phyloP scores from a whole-genome alignment of 1,140 invertebrate genomes.

The Eumeta japonica region DNA sequence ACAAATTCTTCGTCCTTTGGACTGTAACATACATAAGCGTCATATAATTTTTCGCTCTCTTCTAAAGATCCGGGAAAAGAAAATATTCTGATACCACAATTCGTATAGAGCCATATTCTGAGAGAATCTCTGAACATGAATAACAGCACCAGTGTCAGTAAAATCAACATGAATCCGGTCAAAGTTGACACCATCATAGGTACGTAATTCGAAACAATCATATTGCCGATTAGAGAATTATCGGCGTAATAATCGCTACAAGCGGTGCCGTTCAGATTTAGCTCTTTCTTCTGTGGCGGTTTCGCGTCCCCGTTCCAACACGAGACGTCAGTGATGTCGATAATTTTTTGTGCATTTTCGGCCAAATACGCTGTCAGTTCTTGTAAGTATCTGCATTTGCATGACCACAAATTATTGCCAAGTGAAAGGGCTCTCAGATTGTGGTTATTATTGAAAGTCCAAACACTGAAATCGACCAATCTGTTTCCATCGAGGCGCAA shows the following conservation, averaged over 20 bases:
- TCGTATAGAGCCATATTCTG: constrained; percentile 82
- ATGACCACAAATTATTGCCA: constrained; percentile 83
- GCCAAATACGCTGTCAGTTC: constrained; percentile 80
- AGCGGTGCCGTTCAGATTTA: constrained; percentile 79
- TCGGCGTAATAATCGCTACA: constrained; percentile 82
- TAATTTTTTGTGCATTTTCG: constrained; percentile 76
- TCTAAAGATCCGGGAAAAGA: constrained; percentile 63
- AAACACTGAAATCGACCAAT: constrained; percentile 77
- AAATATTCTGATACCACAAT: constrained; percentile 80
- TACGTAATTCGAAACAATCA: constrained; percentile 80
- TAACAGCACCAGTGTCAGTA: constrained; percentile 71
- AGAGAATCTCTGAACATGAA: constrained; percentile 83
- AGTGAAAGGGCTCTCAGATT: constrained; percentile 71
- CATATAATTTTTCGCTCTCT: constrained; percentile 84
- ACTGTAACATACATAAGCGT: constrained; percentile 90
- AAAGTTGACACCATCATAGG: constrained; percentile 79
- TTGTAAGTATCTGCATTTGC: constrained; percentile 85
- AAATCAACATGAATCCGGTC: constrained; percentile 69
- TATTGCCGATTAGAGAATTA: constrained; percentile 78
- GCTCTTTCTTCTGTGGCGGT: constrained; percentile 67
- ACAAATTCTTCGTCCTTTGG: constrained; percentile 91
- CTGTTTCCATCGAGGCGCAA: constrained; percentile 83
- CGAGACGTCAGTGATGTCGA: constrained; percentile 74
- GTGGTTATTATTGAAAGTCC: constrained; percentile 74
- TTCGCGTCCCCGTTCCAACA: constrained; percentile 77